Conservation (phyloP, 1,140 invertebrate species). For the Zaprionus africanus region DNA sequence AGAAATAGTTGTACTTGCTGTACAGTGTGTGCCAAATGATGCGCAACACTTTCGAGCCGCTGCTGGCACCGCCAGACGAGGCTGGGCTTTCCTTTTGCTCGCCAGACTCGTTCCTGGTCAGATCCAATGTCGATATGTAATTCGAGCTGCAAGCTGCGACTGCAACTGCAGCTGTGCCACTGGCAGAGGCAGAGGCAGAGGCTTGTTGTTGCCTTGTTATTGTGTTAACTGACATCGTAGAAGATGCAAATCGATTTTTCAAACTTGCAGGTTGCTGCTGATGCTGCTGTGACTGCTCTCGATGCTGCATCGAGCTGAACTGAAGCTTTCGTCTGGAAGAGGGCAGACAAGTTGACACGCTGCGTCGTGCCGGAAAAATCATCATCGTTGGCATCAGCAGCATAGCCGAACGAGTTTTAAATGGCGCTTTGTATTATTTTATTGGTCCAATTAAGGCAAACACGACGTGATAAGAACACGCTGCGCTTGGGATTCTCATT, state of each 20-base stretch:
- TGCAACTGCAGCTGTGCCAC: slow-evolving; percentile 27
- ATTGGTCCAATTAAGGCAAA: slow-evolving; percentile 76
- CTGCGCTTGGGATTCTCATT: slow-evolving; percentile 27
- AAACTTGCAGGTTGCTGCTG: not conserved
- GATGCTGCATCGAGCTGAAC: slow-evolving; percentile 64
- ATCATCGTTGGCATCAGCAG: slow-evolving; percentile 51
- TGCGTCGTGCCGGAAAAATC: slow-evolving; percentile 34
- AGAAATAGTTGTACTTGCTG: slow-evolving; percentile 69
- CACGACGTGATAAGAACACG: slow-evolving; percentile 58
- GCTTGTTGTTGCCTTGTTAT: too few relatives aligned
- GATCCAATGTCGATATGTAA: slow-evolving; percentile 68
- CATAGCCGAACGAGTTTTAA: slow-evolving; percentile 62
- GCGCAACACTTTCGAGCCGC: slow-evolving; percentile 71
- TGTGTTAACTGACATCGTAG: slow-evolving; percentile 48
- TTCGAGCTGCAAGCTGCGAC: slow-evolving; percentile 36
- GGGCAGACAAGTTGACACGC: slow-evolving; percentile 47
- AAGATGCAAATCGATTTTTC: slow-evolving; percentile 7
- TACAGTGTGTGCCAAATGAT: slow-evolving; percentile 76
- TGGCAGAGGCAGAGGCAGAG: too few relatives aligned
- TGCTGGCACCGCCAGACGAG: slow-evolving; percentile 25
- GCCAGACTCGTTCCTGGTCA: slow-evolving; percentile 41
- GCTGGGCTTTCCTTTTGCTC: slow-evolving; percentile 31
- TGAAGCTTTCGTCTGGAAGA: slow-evolving; percentile 35
- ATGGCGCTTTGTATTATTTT: slow-evolving; percentile 78
- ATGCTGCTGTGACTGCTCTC: slow-evolving; percentile 52